phyloP scores from a whole-genome alignment of 2,113 vertebrate genomes.

The Etheostoma spectabile region DNA sequence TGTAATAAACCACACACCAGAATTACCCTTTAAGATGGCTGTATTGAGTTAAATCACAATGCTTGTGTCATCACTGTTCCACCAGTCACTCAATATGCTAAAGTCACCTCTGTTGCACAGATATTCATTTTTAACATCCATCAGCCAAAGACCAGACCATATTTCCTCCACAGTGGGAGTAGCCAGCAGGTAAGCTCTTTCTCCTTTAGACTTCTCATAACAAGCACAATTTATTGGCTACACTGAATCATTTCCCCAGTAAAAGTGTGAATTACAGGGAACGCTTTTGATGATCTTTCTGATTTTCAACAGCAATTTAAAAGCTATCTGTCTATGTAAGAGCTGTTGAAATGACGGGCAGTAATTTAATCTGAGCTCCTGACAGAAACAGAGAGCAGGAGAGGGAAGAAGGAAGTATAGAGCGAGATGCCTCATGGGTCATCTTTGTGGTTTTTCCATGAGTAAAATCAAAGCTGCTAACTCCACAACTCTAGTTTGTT shows the following conservation, averaged over 20 bases:
- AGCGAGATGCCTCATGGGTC: conserved; percentile 22
- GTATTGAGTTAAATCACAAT: conserved; percentile 6
- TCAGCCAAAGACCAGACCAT: conserved; percentile 43
- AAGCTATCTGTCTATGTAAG: conserved; percentile 61
- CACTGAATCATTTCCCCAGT: conserved; percentile 55
- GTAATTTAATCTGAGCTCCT: conserved; percentile 60
- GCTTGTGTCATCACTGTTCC: not conserved
- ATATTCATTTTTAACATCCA: conserved; percentile 56
- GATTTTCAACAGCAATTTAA: conserved; percentile 68
- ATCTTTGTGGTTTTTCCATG: conserved; percentile 28
- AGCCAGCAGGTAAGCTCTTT: conserved; percentile 54
- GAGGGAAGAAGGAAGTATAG: not conserved
- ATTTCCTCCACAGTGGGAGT: conserved; percentile 54
- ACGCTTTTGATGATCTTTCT: conserved; percentile 58
- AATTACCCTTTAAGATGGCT: not conserved
- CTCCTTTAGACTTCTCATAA: conserved; percentile 42
- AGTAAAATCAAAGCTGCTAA: conserved; percentile 44
- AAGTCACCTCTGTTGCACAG: conserved; percentile 11
- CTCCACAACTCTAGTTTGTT: conserved; percentile 26
- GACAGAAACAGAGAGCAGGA: conserved; percentile 5
- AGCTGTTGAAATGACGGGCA: conserved; percentile 47
- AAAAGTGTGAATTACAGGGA: conserved; percentile 62
- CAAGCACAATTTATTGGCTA: conserved; percentile 54
- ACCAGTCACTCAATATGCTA: conserved; percentile 25
- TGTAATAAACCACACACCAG: not conserved